These are phyloP conservation scores for Neodon shergylaensis DNA, from an alignment of 2,113 vertebrate species.

Conservation along the genomic window DNA sequence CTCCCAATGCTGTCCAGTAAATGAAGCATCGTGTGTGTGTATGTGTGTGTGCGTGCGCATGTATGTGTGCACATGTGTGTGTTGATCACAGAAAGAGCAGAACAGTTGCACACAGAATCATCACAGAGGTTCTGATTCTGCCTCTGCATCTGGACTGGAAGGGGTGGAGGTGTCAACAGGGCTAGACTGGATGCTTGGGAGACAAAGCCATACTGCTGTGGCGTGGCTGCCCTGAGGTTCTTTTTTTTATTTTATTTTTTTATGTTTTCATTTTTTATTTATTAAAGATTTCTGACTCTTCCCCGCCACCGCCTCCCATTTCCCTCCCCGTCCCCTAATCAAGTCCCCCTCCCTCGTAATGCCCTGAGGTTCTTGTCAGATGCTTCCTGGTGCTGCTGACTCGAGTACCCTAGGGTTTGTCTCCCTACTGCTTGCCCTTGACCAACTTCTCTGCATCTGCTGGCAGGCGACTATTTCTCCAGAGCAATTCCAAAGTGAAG, in stretches of 20 bases:
- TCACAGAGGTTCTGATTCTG: neutral
- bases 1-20: neutral
- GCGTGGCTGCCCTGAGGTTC: neutral
- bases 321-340: too few relatives aligned
- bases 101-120: neutral
- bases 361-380: neutral
- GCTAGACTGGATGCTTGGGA: neutral
- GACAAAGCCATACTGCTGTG: neutral
- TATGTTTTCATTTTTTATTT: too few relatives aligned
- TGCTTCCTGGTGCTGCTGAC: neutral
- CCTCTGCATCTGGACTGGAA: neutral
- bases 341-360: too few relatives aligned
- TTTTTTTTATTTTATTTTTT: too few relatives aligned
- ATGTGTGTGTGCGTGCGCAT: neutral
- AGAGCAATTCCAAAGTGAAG: neutral
- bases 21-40: neutral
- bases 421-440: neutral
- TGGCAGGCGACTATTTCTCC: neutral
- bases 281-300: too few relatives aligned
- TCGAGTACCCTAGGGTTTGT: constrained; percentile 30
- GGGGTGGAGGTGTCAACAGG: neutral
- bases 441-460: neutral
- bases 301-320: too few relatives aligned
- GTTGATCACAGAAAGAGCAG: neutral
- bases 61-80: neutral